Evolutionary conservation across 2,888 invertebrate species (phyloP).

Genomic region (Entomobrya proxima): DNA sequence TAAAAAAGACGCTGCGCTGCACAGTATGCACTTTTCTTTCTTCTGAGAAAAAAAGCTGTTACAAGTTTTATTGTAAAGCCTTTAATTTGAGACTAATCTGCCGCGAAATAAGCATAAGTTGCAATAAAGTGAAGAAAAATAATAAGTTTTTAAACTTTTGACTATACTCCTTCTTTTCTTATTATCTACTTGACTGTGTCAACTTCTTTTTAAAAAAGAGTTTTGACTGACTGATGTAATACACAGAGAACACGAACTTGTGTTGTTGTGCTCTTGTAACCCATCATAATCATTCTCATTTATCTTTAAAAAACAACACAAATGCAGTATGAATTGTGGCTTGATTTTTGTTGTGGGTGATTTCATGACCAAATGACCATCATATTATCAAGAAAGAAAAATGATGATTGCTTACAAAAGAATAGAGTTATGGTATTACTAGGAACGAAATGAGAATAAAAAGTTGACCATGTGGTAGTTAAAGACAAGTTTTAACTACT

Average conservation of each 20-base stretch:
- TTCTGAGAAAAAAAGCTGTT: too few relatives aligned
- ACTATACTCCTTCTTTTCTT: neutral
- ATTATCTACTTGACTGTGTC: neutral
- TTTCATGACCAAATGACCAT: neutral
- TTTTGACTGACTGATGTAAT: slow-evolving; percentile 5
- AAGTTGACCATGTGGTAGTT: slow-evolving; percentile 9
- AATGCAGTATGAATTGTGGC: neutral
- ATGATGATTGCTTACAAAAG: neutral
- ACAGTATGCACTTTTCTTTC: neutral
- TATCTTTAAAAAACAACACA: neutral
- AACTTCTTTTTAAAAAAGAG: neutral
- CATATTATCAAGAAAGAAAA: neutral
- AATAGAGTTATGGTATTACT: too few relatives aligned
- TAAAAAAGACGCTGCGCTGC: neutral
- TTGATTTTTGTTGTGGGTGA: neutral
- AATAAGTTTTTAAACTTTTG: neutral
- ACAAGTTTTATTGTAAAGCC: neutral
- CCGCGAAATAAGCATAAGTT: neutral
- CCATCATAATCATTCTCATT: slow-evolving; percentile 21
- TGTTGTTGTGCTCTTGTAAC: neutral
- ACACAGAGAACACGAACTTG: slow-evolving; percentile 2
- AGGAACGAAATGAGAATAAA: too few relatives aligned
- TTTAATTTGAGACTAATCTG: slow-evolving; percentile 22
- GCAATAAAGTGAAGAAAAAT: too few relatives aligned
- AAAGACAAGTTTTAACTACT: slow-evolving; percentile 40